Base-by-base conservation (phyloP, 1,140 invertebrate species). In the Ips typographus region DNA sequence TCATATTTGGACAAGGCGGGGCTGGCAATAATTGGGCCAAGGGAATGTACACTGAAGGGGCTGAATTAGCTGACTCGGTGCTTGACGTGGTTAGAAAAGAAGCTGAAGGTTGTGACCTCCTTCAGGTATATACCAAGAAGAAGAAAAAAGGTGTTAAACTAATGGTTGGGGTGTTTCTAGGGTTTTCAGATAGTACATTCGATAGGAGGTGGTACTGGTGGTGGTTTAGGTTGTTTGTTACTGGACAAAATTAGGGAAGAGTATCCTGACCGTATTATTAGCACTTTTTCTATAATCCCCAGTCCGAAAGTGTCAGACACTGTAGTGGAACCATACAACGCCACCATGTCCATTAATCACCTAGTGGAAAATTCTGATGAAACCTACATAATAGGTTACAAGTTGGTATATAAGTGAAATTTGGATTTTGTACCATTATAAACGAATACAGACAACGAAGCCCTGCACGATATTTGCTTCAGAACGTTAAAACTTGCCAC, bases 1-100 rank as follows among this genome's bases (percentile, higher is more conserved):
- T 92, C 77, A 84, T 90, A 0, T 90, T 88, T 72, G 88, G 89
- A 0, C 84, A 87, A 71, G 84, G 87, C 1, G 89, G 93, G 8
- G 87, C 87, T 8, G 91, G 91, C 3, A 93, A 91, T 77, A 90
- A 93, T 76, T 92, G 88, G 88, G 89, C 89, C 3, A 89, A 90
- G 78, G 91, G 91, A 4, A 90, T 91, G 77, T 84, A 80, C 71
- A 87, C 85, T 0, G 85, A 87, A 75, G 85, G 85, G 5, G 85
- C 85, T 0, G 85, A 86, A 71, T 71, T 87, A 3, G 80, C 84
- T 3, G 88, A 90, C 71, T 75, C 78, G 5, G 85, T 87, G 2
- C 73, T 90, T n/a, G 88, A 90, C 75, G 83, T 89, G 2, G 81
- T 88, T 1, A 76, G 88, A 36, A 90, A 87, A 73, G 91, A 92